Base-by-base conservation (phyloP, 1,140 invertebrate species). In the Drosophila malerkotliana region DNA sequence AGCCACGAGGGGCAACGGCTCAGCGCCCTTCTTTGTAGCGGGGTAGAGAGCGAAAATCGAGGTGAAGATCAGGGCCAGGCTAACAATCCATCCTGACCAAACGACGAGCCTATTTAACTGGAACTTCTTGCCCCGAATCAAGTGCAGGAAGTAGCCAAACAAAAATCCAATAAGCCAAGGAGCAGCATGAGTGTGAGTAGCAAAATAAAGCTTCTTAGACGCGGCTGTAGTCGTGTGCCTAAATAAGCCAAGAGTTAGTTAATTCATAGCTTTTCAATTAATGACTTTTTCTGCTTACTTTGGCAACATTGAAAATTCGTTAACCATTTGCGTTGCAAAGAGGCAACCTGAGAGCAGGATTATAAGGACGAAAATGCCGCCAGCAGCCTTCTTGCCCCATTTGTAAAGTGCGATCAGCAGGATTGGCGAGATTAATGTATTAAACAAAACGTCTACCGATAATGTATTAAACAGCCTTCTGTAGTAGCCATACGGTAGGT, bases 381-480 rank as follows among this genome's bases (percentile, higher is more conserved):
- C 59, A 0, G 77, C 72, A 1, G 59, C 67, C 34, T 69, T 82
- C 14, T 60, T 79, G 5, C 93, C 92, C 93, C 94, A 95, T 58
- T 92, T 93, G 93, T 94, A 94, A n/a, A 95, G 79, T 10, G 93
- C 93, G 81, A 94, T 94, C 57, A 97, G 93, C 51, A 97, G 93
- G 14, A 96, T 91, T 1, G 96, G 95, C 4, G 96, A 95, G 5
- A 97, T 83, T 45, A 97, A 92, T 9, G 44, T n/a, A n/a, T n/a
- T n/a, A n/a, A n/a, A n/a, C n/a, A n/a, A n/a, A n/a, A n/a, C 4
- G 18, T 47, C 44, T 18, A 34, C 9, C 44, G 44, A 47, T 47
- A 47, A 47, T 10, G 18, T 21, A 10, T 1, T 18, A 18, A 21
- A 47, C 1, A 9, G 9, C 44, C 18, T 47, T 47, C 9, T 21